These are phyloP conservation scores for Drosophila testacea DNA, from an alignment of 2,888 invertebrate genomes.

Conservation along the genomic window DNA sequence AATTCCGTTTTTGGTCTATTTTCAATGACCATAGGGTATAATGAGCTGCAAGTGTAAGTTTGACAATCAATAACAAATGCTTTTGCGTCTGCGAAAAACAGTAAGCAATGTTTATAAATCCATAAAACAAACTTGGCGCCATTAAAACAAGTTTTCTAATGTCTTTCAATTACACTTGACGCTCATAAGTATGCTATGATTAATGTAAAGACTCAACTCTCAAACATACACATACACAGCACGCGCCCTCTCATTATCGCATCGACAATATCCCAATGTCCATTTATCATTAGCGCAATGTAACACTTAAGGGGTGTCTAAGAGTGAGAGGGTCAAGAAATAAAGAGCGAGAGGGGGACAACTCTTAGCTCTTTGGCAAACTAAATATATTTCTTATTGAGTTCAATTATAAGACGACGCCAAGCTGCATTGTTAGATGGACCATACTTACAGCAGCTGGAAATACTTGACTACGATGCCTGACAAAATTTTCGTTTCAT, in stretches of 20 bases:
- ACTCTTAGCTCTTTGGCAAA: conserved; percentile 53
- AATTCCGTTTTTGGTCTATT: background rate
- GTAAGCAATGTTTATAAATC: conserved; percentile 25
- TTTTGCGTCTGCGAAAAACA: conserved; percentile 4
- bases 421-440: conserved; percentile 36
- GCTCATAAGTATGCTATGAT: conserved; percentile 80
- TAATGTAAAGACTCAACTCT: conserved; percentile 70
- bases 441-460: conserved; percentile 65
- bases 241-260: conserved; percentile 70
- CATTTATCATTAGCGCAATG: conserved; percentile 72
- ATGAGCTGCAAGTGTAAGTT: conserved; percentile 19
- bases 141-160: conserved; percentile 78
- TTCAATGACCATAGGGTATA: background rate
- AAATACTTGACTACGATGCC: conserved; percentile 59
- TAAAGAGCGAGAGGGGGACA: background rate
- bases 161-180: conserved; percentile 77
- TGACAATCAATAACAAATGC: conserved; percentile 19
- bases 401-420: conserved; percentile 28
- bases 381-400: conserved; percentile 37
- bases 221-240: conserved; percentile 26
- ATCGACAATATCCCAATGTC: conserved; percentile 61
- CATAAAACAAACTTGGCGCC: conserved; percentile 54
- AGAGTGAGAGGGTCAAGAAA: background rate
- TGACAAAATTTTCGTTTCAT: conserved; percentile 46
- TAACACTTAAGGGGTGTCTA: conserved; percentile 10